Conservation (phyloP, 2,797 vertebrate genomes). For the Pipistrellus kuhlii region DNA sequence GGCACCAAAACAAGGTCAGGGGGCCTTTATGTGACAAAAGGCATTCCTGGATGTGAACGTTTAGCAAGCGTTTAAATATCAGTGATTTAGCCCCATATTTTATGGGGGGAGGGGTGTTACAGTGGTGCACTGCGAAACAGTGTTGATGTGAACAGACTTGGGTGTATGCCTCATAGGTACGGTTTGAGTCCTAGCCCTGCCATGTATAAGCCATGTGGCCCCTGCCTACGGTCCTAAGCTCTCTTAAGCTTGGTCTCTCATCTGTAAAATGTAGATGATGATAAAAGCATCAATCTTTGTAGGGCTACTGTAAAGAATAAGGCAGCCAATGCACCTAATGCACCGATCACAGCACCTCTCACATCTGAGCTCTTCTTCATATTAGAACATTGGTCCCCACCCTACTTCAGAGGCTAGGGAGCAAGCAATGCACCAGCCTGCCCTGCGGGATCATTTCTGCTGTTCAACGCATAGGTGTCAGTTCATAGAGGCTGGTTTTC, state of each 20-base stretch:
- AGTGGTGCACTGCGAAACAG: background rate
- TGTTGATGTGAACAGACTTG: background rate
- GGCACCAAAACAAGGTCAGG: slow-evolving; percentile 36
- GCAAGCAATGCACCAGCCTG: background rate
- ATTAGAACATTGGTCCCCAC: slow-evolving; percentile 12
- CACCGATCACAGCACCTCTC: background rate
- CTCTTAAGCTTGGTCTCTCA: background rate
- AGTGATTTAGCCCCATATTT: background rate
- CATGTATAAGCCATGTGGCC: background rate
- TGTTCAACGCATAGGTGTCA: background rate
- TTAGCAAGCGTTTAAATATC: slow-evolving; percentile 42
- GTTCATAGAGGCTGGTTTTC: background rate
- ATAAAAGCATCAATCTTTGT: background rate
- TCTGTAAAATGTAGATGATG: background rate
- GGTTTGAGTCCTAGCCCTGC: background rate
- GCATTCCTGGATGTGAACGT: background rate
- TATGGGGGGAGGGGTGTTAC: background rate
- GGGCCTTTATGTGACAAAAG: slow-evolving; percentile 29
- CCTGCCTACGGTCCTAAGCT: background rate
- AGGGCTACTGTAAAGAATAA: background rate
- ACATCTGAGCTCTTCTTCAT: background rate
- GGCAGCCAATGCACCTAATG: background rate
- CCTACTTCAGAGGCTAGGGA: background rate
- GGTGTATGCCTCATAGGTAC: background rate
- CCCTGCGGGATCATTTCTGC: background rate